Base-by-base conservation (phyloP, 2,113 vertebrate genomes). In the Butorides virescens region DNA sequence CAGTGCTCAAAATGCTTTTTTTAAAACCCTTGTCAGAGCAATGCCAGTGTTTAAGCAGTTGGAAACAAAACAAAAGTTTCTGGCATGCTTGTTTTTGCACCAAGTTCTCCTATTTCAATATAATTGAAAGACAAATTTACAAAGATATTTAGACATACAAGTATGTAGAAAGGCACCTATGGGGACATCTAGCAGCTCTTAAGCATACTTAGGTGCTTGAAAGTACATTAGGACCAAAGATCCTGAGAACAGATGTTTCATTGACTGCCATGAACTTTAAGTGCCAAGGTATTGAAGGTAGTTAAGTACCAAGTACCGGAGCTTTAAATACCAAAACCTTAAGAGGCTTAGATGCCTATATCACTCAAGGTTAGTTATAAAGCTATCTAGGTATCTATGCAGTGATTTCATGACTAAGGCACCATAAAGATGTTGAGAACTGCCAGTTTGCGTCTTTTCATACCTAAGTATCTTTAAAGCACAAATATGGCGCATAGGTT, bases 1-100 rank as follows among this genome's bases (percentile, higher is more conserved):
- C 97, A 98, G 98, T 98, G 76, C 96, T 96, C 86, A 61, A 96
- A 95, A 98, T 94, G 88, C 96, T 96, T 96, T 94, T 94, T 94
- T 96, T 98, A 96, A 96, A 97, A 95, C 90, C 67, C 91, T 97
- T 95, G 95, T 93, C 96, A 81, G 77, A 96, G 92, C 73, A 86
- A 59, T 80, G 94, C 95, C 95, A 91, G 39, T 91, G 68, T 97
- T 96, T 74, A 84, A 89, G 95, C 53, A 80, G 39, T 79, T 95
- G 95, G 85, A 95, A 97, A 97, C 37, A 83, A 95, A 96, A 91
- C 62, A 59, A 61, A 92, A 91, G 68, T 70, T 91, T 81, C 65
- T 93, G 90, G 73, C 90, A 42, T 49, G 52, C 42, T 26, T 63
- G 36, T 50, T 79, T 83, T 78, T 93, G 80, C 68, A 84, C 70